These are phyloP conservation scores for Gallirallus australis DNA, from an alignment of 2,797 vertebrate species.

Conservation along the genomic window DNA sequence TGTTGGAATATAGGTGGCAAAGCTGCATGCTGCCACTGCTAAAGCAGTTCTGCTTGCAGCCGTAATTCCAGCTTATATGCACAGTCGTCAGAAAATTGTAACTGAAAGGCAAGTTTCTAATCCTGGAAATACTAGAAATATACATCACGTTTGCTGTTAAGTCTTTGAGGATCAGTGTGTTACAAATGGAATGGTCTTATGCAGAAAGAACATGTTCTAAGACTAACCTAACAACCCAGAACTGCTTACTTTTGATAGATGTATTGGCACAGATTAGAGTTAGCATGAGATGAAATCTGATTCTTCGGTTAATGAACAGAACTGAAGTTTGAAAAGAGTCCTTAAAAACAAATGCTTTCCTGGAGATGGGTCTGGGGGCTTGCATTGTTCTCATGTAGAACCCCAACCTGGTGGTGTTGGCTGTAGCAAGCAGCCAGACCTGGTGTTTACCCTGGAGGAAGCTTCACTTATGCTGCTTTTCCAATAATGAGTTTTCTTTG, in stretches of 20 bases:
- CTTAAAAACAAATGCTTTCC: background rate
- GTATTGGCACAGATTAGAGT: background rate
- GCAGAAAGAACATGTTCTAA: background rate
- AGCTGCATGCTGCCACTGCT: background rate
- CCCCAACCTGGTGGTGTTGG: background rate
- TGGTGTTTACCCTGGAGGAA: background rate
- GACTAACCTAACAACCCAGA: too few relatives aligned
- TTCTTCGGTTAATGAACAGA: background rate
- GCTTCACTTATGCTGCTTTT: background rate
- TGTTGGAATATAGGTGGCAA: background rate
- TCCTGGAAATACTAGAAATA: background rate
- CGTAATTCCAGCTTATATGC: background rate
- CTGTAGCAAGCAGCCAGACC: background rate
- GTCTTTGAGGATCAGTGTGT: background rate
- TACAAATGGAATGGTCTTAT: background rate
- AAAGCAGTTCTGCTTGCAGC: background rate
- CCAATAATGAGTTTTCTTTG: background rate
- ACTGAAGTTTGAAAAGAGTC: background rate
- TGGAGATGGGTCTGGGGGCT: background rate
- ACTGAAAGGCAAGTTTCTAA: slow-evolving; percentile 12
- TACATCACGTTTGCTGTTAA: background rate
- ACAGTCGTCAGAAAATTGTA: background rate
- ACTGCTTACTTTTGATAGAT: background rate
- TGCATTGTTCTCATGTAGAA: background rate
- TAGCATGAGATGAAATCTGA: background rate